Evolutionary conservation across 2,888 invertebrate species (phyloP).

Genomic region (Xanthia icteritia): DNA sequence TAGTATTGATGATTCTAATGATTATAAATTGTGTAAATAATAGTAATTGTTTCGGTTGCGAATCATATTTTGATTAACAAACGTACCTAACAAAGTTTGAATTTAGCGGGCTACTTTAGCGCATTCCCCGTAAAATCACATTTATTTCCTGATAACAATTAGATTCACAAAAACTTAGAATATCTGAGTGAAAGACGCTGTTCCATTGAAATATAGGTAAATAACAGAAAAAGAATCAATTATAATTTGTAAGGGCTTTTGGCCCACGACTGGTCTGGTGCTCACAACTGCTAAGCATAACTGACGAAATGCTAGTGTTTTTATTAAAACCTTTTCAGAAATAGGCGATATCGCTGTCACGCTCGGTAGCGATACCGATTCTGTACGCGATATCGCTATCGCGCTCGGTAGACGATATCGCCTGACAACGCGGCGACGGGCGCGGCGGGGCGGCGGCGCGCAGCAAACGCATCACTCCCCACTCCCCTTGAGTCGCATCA

Average conservation of each 20-base stretch:
- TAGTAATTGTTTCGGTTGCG: not conserved
- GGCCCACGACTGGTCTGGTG: not conserved
- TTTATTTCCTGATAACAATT: not conserved
- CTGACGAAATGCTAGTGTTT: not conserved
- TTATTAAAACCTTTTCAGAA: too few relatives aligned
- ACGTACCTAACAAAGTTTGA: too few relatives aligned
- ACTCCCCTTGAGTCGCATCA: too few relatives aligned
- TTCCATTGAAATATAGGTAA: not conserved
- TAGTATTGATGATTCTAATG: not conserved
- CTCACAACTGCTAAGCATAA: constrained; percentile 1
- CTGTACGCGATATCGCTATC: too few relatives aligned
- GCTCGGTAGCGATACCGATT: too few relatives aligned
- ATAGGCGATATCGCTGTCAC: too few relatives aligned
- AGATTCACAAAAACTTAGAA: not conserved
- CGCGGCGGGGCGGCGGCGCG: too few relatives aligned
- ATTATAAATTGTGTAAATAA: not conserved
- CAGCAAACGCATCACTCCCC: too few relatives aligned
- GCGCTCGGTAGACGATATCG: too few relatives aligned
- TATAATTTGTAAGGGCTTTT: not conserved
- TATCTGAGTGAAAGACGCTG: not conserved
- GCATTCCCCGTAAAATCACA: not conserved
- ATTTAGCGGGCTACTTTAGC: not conserved
- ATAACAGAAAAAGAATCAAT: not conserved
- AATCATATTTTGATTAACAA: not conserved
- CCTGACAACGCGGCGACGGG: too few relatives aligned